A percentile compares a stretch with the other conserved stretches of the same genome.
Conservation (phyloP, 2,797 vertebrate genomes). For the Antrozous pallidus region DNA sequence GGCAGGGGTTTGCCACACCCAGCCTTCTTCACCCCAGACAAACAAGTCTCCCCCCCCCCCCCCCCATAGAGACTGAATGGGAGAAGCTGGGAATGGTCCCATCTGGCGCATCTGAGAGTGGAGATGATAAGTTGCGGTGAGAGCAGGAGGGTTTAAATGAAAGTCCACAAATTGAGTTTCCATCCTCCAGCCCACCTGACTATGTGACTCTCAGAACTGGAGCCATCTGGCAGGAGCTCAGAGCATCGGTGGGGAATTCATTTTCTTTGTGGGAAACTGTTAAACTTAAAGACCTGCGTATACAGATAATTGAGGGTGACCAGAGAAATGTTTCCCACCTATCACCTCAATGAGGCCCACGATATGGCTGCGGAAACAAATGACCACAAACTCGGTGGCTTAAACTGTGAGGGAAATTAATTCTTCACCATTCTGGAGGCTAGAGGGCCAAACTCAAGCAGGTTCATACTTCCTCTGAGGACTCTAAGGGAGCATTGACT, state of each 20-base stretch:
- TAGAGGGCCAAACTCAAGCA: not conserved
- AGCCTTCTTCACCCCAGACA: fast-evolving
- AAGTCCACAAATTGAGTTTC: not conserved
- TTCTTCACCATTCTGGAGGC: not conserved
- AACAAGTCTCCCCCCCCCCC: not conserved
- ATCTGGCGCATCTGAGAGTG: not conserved
- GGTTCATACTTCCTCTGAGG: not conserved
- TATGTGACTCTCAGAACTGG: not conserved
- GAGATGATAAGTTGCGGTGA: not conserved
- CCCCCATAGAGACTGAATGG: not conserved
- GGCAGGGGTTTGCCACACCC: not conserved
- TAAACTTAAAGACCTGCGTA: not conserved
- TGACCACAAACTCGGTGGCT: not conserved
- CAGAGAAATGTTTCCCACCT: not conserved
- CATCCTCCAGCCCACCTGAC: not conserved
- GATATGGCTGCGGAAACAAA: not conserved
- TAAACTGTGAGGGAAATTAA: not conserved
- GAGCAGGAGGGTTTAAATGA: not conserved
- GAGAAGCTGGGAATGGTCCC: not conserved
- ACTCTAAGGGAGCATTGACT: not conserved
- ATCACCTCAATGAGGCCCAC: not conserved
- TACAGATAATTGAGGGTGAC: not conserved
- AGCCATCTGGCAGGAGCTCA: not conserved
- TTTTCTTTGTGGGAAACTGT: not conserved
- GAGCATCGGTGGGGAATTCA: not conserved